These are phyloP conservation scores for Amblyraja radiata DNA, from an alignment of 2,797 vertebrate species.

Conservation along the genomic window DNA sequence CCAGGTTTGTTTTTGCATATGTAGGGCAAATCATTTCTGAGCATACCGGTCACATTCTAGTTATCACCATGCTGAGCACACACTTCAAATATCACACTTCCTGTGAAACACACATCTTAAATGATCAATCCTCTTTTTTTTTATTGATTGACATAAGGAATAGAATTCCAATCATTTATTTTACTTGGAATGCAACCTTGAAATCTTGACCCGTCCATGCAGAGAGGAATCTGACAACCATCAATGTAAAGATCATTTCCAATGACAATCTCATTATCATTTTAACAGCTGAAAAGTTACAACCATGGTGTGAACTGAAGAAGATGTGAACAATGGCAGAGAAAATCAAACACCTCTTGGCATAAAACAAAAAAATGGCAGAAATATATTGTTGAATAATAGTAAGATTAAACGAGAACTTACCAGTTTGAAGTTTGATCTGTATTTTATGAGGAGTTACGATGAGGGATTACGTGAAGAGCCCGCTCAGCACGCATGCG, in stretches of 20 bases:
- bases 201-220: not conserved
- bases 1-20: not conserved
- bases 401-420: too few relatives aligned
- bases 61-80: not conserved
- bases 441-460: too few relatives aligned
- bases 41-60: not conserved
- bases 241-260: not conserved
- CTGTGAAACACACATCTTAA: not conserved
- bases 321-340: not conserved
- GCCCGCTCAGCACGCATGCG: too few relatives aligned
- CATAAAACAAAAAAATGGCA: not conserved
- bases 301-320: not conserved
- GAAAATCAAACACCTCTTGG: not conserved
- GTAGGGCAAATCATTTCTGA: not conserved
- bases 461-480: too few relatives aligned
- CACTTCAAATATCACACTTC: not conserved
- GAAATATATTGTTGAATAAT: not conserved
- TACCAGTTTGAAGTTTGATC: too few relatives aligned
- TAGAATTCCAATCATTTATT: not conserved
- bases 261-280: not conserved
- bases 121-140: not conserved
- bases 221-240: not conserved
- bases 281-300: not conserved
- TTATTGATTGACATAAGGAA: not conserved
- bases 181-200: not conserved